phyloP scores from a whole-genome alignment of 2,888 invertebrate species.

The Ennomos erosarius region DNA sequence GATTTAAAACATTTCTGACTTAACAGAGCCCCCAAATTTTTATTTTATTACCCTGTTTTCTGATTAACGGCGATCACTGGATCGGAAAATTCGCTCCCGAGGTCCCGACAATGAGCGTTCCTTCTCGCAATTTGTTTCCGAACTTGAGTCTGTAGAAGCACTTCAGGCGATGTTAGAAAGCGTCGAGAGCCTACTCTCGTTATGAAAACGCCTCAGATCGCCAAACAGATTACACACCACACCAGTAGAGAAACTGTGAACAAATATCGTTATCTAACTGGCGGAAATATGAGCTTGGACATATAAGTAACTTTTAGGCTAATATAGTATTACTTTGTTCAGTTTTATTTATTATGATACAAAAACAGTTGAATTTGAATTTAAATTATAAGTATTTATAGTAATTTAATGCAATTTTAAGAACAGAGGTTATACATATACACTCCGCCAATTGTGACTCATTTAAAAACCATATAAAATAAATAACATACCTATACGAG shows the following conservation, averaged over 20 bases:
- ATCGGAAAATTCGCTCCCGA: slow-evolving; percentile 34
- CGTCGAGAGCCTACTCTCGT: slow-evolving; percentile 30
- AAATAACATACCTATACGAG: too few species aligned
- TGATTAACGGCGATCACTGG: slow-evolving; percentile 36
- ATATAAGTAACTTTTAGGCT: too few species aligned
- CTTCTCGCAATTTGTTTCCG: slow-evolving; percentile 31
- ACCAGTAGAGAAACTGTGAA: slow-evolving; percentile 14
- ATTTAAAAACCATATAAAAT: too few species aligned
- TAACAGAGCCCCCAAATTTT: slow-evolving; percentile 25
- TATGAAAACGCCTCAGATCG: slow-evolving; percentile 47
- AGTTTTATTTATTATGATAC: too few species aligned
- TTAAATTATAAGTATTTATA: too few species aligned
- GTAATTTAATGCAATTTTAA: too few species aligned
- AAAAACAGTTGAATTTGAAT: too few species aligned
- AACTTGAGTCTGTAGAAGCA: slow-evolving; percentile 30
- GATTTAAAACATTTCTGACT: slow-evolving; percentile 15
- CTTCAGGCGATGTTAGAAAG: slow-evolving; percentile 26
- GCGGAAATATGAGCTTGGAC: too few species aligned
- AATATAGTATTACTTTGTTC: too few species aligned
- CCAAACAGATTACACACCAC: not conserved
- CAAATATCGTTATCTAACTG: too few species aligned
- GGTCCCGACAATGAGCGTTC: slow-evolving; percentile 29
- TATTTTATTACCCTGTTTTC: slow-evolving; percentile 35
- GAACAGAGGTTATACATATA: too few species aligned
- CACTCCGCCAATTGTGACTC: too few species aligned